Evolutionary conservation across 2,888 invertebrate genomes (phyloP), one percentile per base, ranked within the genome.

Genomic region (Meliscaeva auricollis): DNA sequence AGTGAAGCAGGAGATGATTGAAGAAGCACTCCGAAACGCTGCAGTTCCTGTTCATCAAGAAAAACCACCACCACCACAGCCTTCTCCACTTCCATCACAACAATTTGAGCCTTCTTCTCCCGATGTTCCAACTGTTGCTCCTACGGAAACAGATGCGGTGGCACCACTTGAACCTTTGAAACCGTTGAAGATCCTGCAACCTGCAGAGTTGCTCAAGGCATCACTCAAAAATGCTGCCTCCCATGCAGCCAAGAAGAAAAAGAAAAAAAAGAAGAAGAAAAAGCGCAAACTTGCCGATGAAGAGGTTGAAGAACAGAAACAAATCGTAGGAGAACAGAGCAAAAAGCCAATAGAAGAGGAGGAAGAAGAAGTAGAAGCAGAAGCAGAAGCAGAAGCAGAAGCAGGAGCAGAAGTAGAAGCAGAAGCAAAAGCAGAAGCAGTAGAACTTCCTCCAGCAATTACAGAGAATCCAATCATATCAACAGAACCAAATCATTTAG

Each of bases 1-100:
- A 88, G 92, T 92, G 76, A 91, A 92, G 85, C 90, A 89, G 8
- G 91, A 92, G 87, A 87, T 84, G 35, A 72, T 89, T 83, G 15
- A 88, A 7, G 69, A 77, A 38, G 69, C 68, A 48, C 85, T 81
- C 5, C 79, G 84, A 60, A 75, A 66, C 44, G 32, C 70, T 11
- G 50, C 44, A 48, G 73, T 60, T 46, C 50, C 78, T 64, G 41
- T 20, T n/a, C 48, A 64, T 17, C 35, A 17, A 58, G 26, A 26
- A 26, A 2, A 26, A 26, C 26, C 46, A 64, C 52, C 41, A 50
- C 50, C 77, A 20, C 22, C 62, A 46, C n/a, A 77, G 68, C 54
- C 73, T 72, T 48, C 75, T 22, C 50, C 76, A 8, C 32, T 38
- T 46, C 46, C 62, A 2, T 26, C 26, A 13, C 78, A 88, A 87